Evolutionary conservation across 2,113 vertebrate genomes (phyloP).

Genomic region (Recurvirostra avosetta): DNA sequence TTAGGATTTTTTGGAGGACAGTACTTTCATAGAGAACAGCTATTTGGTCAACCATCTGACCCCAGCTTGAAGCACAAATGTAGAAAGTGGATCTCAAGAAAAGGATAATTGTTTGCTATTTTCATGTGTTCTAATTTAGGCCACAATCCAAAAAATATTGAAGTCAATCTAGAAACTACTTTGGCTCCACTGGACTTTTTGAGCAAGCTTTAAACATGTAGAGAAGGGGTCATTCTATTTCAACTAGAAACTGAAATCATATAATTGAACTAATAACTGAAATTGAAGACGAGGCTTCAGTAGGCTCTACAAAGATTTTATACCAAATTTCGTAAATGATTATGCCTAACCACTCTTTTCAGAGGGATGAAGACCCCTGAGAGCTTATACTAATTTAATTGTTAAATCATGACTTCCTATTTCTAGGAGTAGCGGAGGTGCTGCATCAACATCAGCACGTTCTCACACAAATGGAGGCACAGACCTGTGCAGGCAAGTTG

Average conservation of each 20-base stretch:
- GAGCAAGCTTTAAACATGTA: neutral
- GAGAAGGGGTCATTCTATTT: neutral
- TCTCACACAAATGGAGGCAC: neutral
- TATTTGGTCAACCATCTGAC: neutral
- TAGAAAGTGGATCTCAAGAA: neutral
- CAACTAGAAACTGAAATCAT: neutral
- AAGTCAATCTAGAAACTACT: neutral
- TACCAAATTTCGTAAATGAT: neutral
- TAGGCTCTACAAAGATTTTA: neutral
- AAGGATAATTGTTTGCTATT: neutral
- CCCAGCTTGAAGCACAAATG: neutral
- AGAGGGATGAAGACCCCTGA: neutral
- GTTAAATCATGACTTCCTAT: neutral
- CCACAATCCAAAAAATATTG: neutral
- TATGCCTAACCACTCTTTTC: neutral
- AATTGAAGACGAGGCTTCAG: neutral
- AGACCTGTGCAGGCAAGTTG: neutral
- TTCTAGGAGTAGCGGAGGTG: neutral
- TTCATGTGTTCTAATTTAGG: neutral
- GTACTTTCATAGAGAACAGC: neutral
- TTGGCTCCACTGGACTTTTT: neutral
- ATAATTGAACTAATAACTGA: neutral
- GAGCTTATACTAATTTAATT: neutral
- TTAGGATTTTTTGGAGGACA: neutral
- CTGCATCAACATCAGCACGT: rapidly evolving